A percentile compares a stretch with the other conserved stretches of the same genome.
Conservation (phyloP, 2,113 vertebrate genomes). For the Penelope pileata region DNA sequence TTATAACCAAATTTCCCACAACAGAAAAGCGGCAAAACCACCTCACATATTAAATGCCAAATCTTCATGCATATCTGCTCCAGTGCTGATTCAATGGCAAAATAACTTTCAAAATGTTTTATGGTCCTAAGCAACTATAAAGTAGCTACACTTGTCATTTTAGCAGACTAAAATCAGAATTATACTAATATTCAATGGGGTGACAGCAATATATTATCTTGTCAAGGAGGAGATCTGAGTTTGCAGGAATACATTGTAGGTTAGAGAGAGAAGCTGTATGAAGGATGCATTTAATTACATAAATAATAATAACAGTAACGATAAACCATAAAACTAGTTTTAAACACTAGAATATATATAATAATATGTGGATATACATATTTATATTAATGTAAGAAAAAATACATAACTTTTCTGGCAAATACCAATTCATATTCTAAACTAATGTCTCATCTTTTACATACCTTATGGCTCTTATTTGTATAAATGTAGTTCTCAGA, state of each 20-base stretch:
- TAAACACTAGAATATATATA: constrained; percentile 45
- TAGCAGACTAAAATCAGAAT: constrained; percentile 75
- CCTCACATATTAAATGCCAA: constrained; percentile 39
- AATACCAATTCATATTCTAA: constrained; percentile 15
- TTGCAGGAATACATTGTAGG: constrained; percentile 21
- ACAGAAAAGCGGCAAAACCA: constrained; percentile 43
- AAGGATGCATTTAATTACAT: constrained; percentile 38
- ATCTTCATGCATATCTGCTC: constrained; percentile 60
- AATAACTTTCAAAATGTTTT: constrained; percentile 78
- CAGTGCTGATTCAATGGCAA: constrained; percentile 62
- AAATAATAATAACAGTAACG: constrained; percentile 37
- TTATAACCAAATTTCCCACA: constrained; percentile 63
- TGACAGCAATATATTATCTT: constrained; percentile 75
- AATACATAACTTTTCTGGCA: constrained; percentile 5
- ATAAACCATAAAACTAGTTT: constrained; percentile 22
- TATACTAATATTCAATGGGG: constrained; percentile 69
- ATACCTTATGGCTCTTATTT: not conserved
- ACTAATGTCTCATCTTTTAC: not conserved
- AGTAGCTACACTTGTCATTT: constrained; percentile 75
- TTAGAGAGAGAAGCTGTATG: constrained; percentile 10
- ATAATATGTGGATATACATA: constrained; percentile 20
- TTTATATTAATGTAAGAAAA: constrained; percentile 33
- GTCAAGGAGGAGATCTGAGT: constrained; percentile 70
- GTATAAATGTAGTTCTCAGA: not conserved
- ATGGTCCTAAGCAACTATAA: constrained; percentile 71